Conservation (phyloP, 1,140 invertebrate species). For the Drosophila cardini region DNA sequence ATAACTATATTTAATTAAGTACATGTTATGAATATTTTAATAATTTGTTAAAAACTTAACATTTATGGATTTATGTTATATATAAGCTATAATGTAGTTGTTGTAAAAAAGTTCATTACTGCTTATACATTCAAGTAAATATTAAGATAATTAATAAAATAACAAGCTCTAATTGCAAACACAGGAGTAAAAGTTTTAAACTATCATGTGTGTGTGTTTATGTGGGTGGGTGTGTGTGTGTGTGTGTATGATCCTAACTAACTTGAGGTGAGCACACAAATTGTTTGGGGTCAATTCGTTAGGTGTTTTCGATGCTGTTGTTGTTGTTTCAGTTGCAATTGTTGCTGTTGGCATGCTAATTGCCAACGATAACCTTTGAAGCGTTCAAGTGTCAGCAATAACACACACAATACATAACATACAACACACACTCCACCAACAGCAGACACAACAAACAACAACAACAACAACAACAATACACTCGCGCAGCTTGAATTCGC, state of each 20-base stretch:
- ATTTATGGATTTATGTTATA: too few species aligned
- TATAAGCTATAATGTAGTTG: too few species aligned
- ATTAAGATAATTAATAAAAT: too few species aligned
- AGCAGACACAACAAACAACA: conserved; percentile 15
- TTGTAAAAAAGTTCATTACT: too few species aligned
- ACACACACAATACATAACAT: conserved; percentile 26
- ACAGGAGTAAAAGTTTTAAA: too few species aligned
- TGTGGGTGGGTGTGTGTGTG: conserved; percentile 6
- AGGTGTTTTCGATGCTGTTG: neutral
- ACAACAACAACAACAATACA: conserved; percentile 6
- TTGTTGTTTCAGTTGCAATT: conserved; percentile 10
- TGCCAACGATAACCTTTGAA: conserved; percentile 56
- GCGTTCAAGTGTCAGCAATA: conserved; percentile 36
- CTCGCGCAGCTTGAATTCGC: conserved; percentile 41
- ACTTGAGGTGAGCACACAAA: conserved; percentile 8
- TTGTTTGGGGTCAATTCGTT: conserved; percentile 21
- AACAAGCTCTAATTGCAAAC: too few species aligned
- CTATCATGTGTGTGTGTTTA: neutral
- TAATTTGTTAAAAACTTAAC: too few species aligned
- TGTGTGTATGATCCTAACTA: neutral
- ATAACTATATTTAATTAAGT: too few species aligned
- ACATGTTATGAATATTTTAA: too few species aligned
- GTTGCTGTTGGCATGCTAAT: conserved; percentile 51
- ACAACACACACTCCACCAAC: conserved; percentile 21
- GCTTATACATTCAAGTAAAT: too few species aligned